Evolutionary conservation across 2,113 vertebrate species (phyloP), one percentile per base, ranked within the genome.

Genomic region (Gadus chalcogrammus): DNA sequence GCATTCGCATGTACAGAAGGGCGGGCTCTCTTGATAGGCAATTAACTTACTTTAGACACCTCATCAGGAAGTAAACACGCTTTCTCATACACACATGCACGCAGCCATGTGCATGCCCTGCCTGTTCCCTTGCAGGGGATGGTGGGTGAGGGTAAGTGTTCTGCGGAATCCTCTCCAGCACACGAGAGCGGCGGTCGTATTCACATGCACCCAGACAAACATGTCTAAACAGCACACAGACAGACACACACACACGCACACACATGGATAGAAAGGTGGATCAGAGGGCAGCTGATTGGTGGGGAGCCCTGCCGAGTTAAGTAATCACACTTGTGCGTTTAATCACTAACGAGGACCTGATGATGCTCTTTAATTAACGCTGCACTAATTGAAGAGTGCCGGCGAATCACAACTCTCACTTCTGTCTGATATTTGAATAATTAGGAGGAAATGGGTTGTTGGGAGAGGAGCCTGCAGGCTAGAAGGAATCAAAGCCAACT

Each of bases 261-360:
- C 1, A 56, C 65, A 63, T 22, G 20, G 16, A 38, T 5, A 16
- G 60, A 18, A 6, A n/a, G 20, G 22, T 79, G 75, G 83, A 85
- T 84, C 80, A 77, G 78, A 78, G 82, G 82, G 89, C 92, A 93
- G 93, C 93, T 93, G 94, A 94, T 92, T 94, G 93, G 90, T 93
- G 91, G 92, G 92, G 91, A 93, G 86, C 91, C 92, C 83, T 89
- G 93, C 93, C 93, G 93, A 92, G 93, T 87, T 87, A 91, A 92
- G 92, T 94, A 93, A 94, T 93, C 94, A 93, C 92, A 91, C 91
- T 91, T 88, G 89, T 92, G 93, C 93, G 94, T 94, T 96, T 95
- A 94, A 95, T 95, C 92, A 94, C 93, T 93, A 94, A 95, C 93
- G 93, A 94, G 92, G 92, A 92, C 91, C 93, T 91, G 93, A 94